Evolutionary conservation across 2,113 vertebrate species (phyloP), one percentile per base, ranked within the genome.

Genomic region (Atherinomorus stipes): DNA sequence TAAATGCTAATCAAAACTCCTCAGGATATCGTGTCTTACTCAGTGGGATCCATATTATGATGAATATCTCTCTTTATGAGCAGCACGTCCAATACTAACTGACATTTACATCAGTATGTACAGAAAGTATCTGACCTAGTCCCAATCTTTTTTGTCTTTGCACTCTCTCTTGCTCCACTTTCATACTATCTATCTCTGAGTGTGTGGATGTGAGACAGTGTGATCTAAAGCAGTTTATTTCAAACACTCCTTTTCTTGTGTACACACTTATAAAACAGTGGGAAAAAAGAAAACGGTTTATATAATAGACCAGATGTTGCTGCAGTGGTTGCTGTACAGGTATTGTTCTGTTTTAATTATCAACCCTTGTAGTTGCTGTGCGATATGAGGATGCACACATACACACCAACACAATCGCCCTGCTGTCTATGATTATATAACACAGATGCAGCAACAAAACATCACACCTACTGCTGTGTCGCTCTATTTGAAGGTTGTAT

Each of bases 271-370:
- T 25, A 10, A 25, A 22, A 67, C 47, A 34, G 31, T 34, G n/a
- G n/a, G n/a, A 34, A 34, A 31, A 22, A 40, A 25, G 21, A 22
- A 22, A 73, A 56, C 26, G 45, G 7, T 26, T 74, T 85, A 64
- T n/a, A 1, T 85, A 85, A 83, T 11, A 9, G 22, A 16, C 78
- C 77, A 83, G 83, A 66, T 88, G 83, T 82, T 83, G 58, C 52
- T 66, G 78, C 60, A 15, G 61, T 34, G 49, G 52, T 70, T 11
- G 16, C 37, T 22, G 37, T 19, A 31, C 19, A 51, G 71, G 11
- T 23, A 18, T 67, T 22, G 56, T 74, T 69, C 52, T 58, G 23
- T 21, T 63, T 72, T 79, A 82, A 85, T 84, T 69, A 74, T 16
- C 2, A 49, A 18, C 54, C 57, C 40, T 0, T 22, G 49, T 85